These are phyloP conservation scores for Ridgeia piscesae DNA, from an alignment of 1,140 invertebrate genomes.

Conservation along the genomic window DNA sequence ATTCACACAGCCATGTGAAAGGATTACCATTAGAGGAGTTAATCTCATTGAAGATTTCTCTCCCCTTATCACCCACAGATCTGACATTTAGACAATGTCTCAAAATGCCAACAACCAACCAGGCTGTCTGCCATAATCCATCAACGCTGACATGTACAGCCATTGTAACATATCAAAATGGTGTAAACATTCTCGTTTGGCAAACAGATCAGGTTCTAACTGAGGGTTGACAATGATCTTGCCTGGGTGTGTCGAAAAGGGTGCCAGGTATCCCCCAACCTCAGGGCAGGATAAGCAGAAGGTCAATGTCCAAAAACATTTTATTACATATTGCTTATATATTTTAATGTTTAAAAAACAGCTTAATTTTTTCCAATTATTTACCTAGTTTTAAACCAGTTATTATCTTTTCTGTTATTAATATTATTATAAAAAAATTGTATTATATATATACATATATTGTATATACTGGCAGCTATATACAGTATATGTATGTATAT, in stretches of 20 bases:
- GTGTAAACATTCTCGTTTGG: not conserved
- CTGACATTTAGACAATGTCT: not conserved
- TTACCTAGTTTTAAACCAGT: too few relatives aligned
- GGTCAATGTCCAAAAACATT: not conserved
- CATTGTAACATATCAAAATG: not conserved
- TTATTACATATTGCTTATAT: too few relatives aligned
- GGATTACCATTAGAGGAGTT: not conserved
- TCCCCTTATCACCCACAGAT: not conserved
- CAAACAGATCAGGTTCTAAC: not conserved
- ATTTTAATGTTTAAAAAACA: too few relatives aligned
- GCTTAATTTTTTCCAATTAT: too few relatives aligned
- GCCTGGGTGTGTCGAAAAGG: not conserved
- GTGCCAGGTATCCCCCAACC: not conserved
- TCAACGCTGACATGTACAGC: not conserved
- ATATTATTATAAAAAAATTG: too few relatives aligned
- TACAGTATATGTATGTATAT: too few relatives aligned
- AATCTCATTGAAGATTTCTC: not conserved
- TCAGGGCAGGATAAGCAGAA: not conserved
- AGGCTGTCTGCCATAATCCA: not conserved
- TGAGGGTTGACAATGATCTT: not conserved
- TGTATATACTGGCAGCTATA: too few relatives aligned
- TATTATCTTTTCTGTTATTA: too few relatives aligned
- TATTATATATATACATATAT: too few relatives aligned
- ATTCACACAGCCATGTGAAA: not conserved
- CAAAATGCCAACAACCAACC: not conserved